Evolutionary conservation across 2,888 invertebrate species (phyloP), one percentile per base, ranked within the genome.

Genomic region (Melanargia galathea): DNA sequence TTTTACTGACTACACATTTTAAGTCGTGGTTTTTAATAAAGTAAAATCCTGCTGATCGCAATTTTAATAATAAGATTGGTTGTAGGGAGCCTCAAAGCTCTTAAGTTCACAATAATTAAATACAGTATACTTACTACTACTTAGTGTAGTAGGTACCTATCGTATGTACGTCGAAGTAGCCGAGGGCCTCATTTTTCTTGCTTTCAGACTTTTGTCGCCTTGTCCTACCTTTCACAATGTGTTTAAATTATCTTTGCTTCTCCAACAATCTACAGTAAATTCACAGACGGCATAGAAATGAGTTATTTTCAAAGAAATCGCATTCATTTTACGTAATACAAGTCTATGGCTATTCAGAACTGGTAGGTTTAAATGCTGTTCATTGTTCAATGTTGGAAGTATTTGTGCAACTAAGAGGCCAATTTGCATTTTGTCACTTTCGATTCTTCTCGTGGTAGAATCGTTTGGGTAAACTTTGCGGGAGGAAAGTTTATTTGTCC

Each of bases 391-490:
- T 51, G 51, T 11, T 18, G 7, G 26, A 30, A 30, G 30, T 4
- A 30, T 7, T 20, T 51, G 30, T 51, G n/a, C 16, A 8, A 18
- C 30, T 51, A 18, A 30, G 16, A 10, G 33, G 18, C 11, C 33
- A 33, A 33, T 51, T 51, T 30, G 51, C 33, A 51, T 51, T 51
- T 33, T 18, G 33, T 33, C 51, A 51, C 51, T 51, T 51, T 51
- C 33, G 33, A 33, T 51, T 30, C 51, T 26, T 51, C 16, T 51
- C 16, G 30, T 30, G 26, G 51, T 18, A 30, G 18, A 30, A 16
- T 18, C 30, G 16, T 33, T 30, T 16, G 24, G 7, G 7, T 49
- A 49, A n/a, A 49, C 26, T 51, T 30, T 18, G 33, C 33, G 11
- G 2, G 33, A 18, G 49, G 22, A 49, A 49, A 26, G n/a, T 49